Evolutionary conservation across 2,888 invertebrate genomes (phyloP).

Genomic region (Myopa tessellatipennis): DNA sequence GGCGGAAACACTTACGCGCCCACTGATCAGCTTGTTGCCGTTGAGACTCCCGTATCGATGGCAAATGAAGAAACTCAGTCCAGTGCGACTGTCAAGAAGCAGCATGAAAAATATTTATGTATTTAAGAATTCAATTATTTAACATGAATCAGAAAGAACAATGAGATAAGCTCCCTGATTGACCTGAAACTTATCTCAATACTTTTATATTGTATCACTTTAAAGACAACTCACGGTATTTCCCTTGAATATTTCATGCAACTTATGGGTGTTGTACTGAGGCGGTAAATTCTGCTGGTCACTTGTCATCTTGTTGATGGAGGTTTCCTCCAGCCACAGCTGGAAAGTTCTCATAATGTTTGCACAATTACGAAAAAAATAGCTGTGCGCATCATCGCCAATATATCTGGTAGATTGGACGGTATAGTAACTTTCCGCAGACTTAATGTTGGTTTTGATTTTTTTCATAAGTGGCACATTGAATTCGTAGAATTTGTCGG

Average conservation of each 20-base stretch:
- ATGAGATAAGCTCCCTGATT: not conserved
- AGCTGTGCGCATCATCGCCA: constrained; percentile 60
- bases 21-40: constrained; percentile 71
- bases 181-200: not conserved
- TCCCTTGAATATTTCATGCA: constrained; percentile 74
- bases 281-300: constrained; percentile 73
- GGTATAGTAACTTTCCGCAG: constrained; percentile 73
- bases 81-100: constrained; percentile 70
- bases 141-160: not conserved
- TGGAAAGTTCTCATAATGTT: constrained; percentile 74
- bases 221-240: constrained; percentile 67
- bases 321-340: constrained; percentile 84
- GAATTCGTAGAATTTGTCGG: constrained; percentile 81
- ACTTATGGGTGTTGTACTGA: constrained; percentile 76
- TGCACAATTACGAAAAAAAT: constrained; percentile 65
- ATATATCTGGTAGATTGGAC: constrained; percentile 68
- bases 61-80: constrained; percentile 76
- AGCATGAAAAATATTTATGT: not conserved
- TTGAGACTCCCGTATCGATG: constrained; percentile 71
- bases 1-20: constrained; percentile 70
- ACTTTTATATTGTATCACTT: not conserved
- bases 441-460: constrained; percentile 76
- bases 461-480: constrained; percentile 77
- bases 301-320: constrained; percentile 73
- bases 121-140: not conserved